Percentiles rank a stretch among this genome's conserved stretches.
phyloP scores from a whole-genome alignment of 2,888 invertebrate genomes.

The Dynastes hyllus region DNA sequence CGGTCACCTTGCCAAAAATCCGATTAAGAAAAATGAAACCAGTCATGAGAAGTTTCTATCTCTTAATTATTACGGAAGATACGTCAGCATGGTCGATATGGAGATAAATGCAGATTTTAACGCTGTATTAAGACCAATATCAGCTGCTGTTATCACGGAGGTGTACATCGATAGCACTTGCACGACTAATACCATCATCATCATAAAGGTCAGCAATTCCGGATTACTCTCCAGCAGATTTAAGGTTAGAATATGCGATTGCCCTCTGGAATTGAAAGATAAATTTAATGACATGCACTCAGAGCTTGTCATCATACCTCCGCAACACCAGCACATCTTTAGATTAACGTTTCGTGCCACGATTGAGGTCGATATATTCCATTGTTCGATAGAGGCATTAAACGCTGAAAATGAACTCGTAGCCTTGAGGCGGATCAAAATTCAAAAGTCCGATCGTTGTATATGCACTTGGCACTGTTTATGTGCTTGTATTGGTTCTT shows the following conservation, averaged over 20 bases:
- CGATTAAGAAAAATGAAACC: constrained; percentile 67
- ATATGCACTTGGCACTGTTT: constrained; percentile 80
- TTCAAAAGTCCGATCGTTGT: constrained; percentile 76
- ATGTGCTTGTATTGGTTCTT: constrained; percentile 75
- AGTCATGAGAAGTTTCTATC: constrained; percentile 69
- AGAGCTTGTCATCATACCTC: constrained; percentile 72
- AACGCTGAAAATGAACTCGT: constrained; percentile 75
- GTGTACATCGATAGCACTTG: constrained; percentile 76
- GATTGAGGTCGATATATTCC: constrained; percentile 71
- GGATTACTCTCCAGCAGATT: constrained; percentile 73
- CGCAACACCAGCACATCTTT: constrained; percentile 74
- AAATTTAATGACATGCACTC: constrained; percentile 68
- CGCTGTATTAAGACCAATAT: constrained; percentile 67
- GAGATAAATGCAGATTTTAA: constrained; percentile 71
- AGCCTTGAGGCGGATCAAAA: constrained; percentile 75
- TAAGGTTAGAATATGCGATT: constrained; percentile 66
- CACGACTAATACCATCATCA: constrained; percentile 72
- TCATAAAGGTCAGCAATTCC: constrained; percentile 76
- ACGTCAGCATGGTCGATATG: constrained; percentile 74
- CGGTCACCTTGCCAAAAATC: constrained; percentile 69
- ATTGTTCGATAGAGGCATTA: constrained; percentile 75
- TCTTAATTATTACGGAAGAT: constrained; percentile 71
- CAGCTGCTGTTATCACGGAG: constrained; percentile 75
- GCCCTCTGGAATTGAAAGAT: constrained; percentile 71
- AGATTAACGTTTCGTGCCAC: constrained; percentile 72